Base-by-base conservation (phyloP, 2,113 vertebrate species). In the Podarcis raffonei region DNA sequence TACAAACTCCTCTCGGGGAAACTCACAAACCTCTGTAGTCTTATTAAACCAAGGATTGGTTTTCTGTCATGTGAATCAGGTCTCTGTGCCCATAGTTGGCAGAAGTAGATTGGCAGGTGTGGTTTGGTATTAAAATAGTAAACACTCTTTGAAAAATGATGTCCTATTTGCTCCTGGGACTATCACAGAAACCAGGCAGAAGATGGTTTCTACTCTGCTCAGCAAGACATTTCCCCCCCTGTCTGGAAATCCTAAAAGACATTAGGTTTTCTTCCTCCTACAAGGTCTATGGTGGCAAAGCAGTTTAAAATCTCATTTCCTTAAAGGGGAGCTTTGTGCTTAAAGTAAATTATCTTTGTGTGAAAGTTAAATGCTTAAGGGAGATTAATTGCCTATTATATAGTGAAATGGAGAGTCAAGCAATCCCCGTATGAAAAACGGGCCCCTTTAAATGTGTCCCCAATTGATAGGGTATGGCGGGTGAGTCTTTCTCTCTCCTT, bases 291-390 rank as follows among this genome's bases (percentile, higher is more conserved):
- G 13, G 23, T 75, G 57, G 53, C 27, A 62, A 75, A 82, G 27
- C 35, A 74, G 79, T 88, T 82, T 88, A 82, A 88, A 82, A 88
- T 82, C 79, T 82, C 79, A 88, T 88, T 88, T 83, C 71, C 87
- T 82, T 88, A 86, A 89, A 93, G 16, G 5, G 83, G 81, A 57
- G 48, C 35, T 11, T 3, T 53, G 53, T 83, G 68, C 18, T 81
- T 53, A 90, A 91, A 90, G 35, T 12, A 88, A 82, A 88, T 82
- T 82, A 88, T 81, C 78, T 81, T 32, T 87, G 79, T 72, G 81
- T 76, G 71, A 48, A 76, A 83, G 80, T 75, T 88, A 88, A 88
- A 8, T 76, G 85, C 48, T 53, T 81, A 75, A 86, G 84, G 84
- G 84, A 90, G 71, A 82, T 76, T 77, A 86, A 83, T 75, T 35